Base-by-base conservation (phyloP, 2,888 invertebrate species). In the Callyntrura sp. region DNA sequence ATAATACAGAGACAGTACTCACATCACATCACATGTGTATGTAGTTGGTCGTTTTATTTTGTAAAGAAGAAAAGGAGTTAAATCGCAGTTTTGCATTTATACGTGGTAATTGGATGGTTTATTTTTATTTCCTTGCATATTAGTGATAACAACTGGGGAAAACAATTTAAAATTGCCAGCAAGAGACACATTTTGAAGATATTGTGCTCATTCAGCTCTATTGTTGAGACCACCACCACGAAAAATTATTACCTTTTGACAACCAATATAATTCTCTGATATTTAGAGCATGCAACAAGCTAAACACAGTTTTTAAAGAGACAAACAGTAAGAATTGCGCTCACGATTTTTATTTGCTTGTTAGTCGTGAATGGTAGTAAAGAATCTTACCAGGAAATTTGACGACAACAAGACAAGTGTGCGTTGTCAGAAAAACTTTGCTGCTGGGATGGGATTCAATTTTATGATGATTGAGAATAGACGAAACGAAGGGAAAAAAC, bases 111-210 rank as follows among this genome's bases (percentile, higher is more conserved):
- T 85, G 90, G 68, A 51, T 81, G 68, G 90, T 85, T 90, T 90
- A 90, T 90, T 85, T 89, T 85, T 85, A 85, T 90, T 90, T 90
- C 90, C 70, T 48, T 70, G 78, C 70, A 79, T 70, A 85, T 81
- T 79, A 85, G 89, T 85, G 45, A 85, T 82, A 48, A 85, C 65
- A 79, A 85, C 76, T 79, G 73, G 35, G 83, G 60, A 73, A 90
- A n/a, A 81, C 43, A 70, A n/a, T 4, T 57, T 73, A 65, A 76
- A 84, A 78, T 78, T 65, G 17, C 65, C 45, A 28, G 35, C 78
- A 55, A n/a, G 17, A 55, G 68, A n/a, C n/a, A 76, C 60, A 68
- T 62, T 60, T 45, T 60, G 45, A 79, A 82, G 51, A 25, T 68
- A 28, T 4, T 25, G 20, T 73, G n/a, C 45, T 28, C 60, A 76